Evolutionary conservation across 2,797 vertebrate species (phyloP).

Genomic region (Phoebastria nigripes): DNA sequence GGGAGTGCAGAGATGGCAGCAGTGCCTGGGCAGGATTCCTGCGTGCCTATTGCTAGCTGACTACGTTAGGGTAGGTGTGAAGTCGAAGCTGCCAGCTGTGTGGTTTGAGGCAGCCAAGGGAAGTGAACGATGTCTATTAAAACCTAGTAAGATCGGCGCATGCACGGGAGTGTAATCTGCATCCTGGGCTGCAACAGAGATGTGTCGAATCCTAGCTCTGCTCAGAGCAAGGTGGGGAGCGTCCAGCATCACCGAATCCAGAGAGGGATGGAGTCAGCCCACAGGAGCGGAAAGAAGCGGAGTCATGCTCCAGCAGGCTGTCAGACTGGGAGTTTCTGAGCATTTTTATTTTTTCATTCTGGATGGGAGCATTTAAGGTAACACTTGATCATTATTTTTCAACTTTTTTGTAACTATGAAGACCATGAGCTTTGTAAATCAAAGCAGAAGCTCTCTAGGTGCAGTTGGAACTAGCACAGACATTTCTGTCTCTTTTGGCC

Average conservation of each 20-base stretch:
- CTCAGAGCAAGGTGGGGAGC: neutral
- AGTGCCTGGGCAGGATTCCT: neutral
- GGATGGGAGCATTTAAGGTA: neutral
- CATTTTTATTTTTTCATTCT: neutral
- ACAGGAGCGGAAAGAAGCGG: neutral
- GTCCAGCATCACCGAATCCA: neutral
- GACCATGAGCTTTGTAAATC: neutral
- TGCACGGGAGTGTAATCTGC: neutral
- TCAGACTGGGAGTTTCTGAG: neutral
- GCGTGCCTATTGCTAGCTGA: neutral
- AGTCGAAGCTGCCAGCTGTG: neutral
- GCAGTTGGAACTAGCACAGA: neutral
- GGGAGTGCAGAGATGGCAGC: neutral
- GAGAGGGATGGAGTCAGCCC: neutral
- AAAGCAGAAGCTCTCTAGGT: neutral
- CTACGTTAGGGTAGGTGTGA: neutral
- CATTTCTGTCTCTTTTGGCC: neutral
- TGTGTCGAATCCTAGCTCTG: accelerated
- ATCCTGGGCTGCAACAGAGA: neutral
- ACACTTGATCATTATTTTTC: neutral
- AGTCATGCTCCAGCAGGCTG: neutral
- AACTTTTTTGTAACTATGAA: neutral
- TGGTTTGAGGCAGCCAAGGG: neutral
- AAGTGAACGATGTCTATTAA: accelerated
- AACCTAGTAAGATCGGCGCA: accelerated